These are phyloP conservation scores for Mnemiopsis leidyi DNA, from an alignment of 37 sponge, comb jelly and placozoan genomes.

Conservation along the genomic window DNA sequence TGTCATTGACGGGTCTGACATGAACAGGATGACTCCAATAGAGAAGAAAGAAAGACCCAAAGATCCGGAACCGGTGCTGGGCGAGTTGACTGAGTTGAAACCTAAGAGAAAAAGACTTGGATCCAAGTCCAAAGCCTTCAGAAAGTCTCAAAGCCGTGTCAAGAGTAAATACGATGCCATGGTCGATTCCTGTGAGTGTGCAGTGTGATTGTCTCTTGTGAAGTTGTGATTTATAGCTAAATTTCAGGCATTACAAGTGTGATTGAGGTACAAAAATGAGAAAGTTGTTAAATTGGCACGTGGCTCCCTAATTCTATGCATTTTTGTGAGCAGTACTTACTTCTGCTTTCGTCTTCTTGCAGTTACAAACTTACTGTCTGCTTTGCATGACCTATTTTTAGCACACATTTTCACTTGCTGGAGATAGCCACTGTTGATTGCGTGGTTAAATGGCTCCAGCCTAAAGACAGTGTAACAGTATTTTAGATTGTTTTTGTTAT, in stretches of 20 bases:
- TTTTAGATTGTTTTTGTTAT: too few species aligned
- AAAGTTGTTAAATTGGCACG: too few species aligned
- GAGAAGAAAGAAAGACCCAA: not conserved
- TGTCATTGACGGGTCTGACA: not conserved
- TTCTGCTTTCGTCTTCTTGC: too few species aligned
- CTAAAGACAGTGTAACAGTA: too few species aligned
- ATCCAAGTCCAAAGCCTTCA: conserved; percentile 2
- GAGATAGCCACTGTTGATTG: too few species aligned
- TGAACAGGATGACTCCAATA: not conserved
- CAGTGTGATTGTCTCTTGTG: not conserved
- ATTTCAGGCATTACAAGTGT: conserved; percentile 28
- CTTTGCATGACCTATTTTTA: too few species aligned
- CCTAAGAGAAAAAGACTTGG: not conserved
- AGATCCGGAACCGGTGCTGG: conserved; percentile 8
- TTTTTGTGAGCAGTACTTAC: too few species aligned
- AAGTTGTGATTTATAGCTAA: not conserved
- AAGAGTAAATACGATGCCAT: conserved; percentile 24
- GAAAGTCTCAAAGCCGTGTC: not conserved
- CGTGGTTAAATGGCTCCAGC: too few species aligned
- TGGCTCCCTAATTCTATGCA: too few species aligned
- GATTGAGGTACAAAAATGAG: too few species aligned
- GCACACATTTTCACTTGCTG: too few species aligned
- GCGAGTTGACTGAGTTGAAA: not conserved
- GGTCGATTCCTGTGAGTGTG: conserved; percentile 59
- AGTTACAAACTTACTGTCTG: too few species aligned